A percentile compares a stretch with the other conserved stretches of the same genome.
Evolutionary conservation across 2,113 vertebrate genomes (phyloP).

Genomic region (Cricetomys ansorgei): DNA sequence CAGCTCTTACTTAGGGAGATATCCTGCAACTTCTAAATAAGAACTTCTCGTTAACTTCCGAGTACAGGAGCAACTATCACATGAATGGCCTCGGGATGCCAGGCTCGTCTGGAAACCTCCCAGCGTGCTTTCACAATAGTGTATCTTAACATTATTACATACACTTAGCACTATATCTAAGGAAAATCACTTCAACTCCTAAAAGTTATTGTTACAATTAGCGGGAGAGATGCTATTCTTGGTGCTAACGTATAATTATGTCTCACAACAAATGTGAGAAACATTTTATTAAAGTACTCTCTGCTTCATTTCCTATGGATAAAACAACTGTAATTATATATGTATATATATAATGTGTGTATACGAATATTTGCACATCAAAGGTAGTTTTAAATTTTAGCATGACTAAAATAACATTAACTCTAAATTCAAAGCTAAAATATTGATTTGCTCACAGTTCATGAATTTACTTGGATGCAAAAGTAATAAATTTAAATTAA

Average conservation of each 20-base stretch:
- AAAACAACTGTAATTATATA: neutral
- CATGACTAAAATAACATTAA: neutral
- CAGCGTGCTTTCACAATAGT: neutral
- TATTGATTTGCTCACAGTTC: neutral
- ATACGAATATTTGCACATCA: neutral
- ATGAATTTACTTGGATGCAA: conserved; percentile 12
- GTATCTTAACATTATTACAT: conserved; percentile 38
- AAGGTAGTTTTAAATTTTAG: neutral
- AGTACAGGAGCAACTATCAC: neutral
- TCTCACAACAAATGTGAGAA: conserved; percentile 47
- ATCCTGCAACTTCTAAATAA: neutral
- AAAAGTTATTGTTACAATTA: conserved; percentile 48
- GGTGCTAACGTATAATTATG: conserved; percentile 29
- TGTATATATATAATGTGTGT: neutral
- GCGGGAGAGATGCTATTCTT: neutral
- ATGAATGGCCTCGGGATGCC: neutral
- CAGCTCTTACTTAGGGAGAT: neutral
- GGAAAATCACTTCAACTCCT: conserved; percentile 41
- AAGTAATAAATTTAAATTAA: neutral
- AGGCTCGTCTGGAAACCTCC: neutral
- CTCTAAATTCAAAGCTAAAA: conserved; percentile 20
- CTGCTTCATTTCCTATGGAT: neutral
- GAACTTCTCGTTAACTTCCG: neutral
- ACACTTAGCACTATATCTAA: neutral
- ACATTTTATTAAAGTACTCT: conserved; percentile 20